Conservation (phyloP, 2,113 vertebrate species). For the Festucalex cinctus region DNA sequence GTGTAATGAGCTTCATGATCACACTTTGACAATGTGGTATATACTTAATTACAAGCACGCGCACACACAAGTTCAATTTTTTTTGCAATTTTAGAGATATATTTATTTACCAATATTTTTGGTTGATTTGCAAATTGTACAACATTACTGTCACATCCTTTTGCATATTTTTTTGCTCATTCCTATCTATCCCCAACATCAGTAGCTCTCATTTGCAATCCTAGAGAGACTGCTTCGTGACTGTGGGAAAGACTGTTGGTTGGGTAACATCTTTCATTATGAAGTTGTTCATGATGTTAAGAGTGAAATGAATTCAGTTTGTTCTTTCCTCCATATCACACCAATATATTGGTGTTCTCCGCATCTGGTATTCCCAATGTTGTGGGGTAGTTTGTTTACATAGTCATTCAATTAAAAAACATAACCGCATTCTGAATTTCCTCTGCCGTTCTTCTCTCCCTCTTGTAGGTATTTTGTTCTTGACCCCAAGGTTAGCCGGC, state of each 20-base stretch:
- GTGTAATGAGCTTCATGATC: slow-evolving; percentile 33
- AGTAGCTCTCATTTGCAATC: no score
- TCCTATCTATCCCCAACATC: no score
- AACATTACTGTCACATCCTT: no score
- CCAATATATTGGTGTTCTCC: neutral
- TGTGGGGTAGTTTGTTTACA: no score
- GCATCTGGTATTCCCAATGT: no score
- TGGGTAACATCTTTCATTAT: neutral
- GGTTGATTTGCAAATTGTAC: no score
- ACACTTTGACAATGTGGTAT: slow-evolving; percentile 18
- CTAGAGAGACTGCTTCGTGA: neutral
- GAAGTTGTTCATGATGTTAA: no score
- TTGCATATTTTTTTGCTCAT: no score
- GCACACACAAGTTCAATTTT: no score
- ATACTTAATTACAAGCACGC: neutral
- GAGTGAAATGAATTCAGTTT: neutral
- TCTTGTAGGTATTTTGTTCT: slow-evolving; percentile 78
- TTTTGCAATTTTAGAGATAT: no score
- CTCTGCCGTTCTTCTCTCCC: neutral
- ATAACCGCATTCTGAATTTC: neutral
- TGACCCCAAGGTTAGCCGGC: slow-evolving; percentile 82
- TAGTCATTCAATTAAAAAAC: neutral
- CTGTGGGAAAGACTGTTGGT: neutral
- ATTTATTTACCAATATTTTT: no score
- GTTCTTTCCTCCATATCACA: neutral